These are phyloP conservation scores for Ypsolopha sequella DNA, from an alignment of 2,888 invertebrate species.

Conservation along the genomic window DNA sequence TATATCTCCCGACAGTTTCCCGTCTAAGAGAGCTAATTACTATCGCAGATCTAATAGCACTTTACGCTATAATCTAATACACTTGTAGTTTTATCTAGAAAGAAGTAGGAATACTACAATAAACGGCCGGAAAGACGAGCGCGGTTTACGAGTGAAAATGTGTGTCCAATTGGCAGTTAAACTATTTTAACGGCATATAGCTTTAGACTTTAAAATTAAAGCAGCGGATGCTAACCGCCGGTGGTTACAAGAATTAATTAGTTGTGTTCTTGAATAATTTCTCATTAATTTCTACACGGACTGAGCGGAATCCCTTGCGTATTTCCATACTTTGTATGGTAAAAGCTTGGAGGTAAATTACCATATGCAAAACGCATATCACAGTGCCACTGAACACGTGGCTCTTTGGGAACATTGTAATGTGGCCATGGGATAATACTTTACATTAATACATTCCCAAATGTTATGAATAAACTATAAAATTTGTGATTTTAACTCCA, in stretches of 20 bases:
- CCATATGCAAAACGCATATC: constrained; percentile 30
- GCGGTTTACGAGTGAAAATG: constrained; percentile 46
- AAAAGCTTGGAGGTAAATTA: constrained; percentile 29
- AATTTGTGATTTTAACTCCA: no score
- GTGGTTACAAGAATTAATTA: constrained; percentile 41
- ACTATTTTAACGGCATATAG: constrained; percentile 48
- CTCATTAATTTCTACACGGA: constrained; percentile 49
- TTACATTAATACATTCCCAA: no score
- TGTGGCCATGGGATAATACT: no score
- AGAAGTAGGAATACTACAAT: constrained; percentile 35
- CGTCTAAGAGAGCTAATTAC: background rate
- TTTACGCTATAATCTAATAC: background rate
- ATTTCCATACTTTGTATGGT: constrained; percentile 41
- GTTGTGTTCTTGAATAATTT: constrained; percentile 38
- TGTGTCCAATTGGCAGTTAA: constrained; percentile 48
- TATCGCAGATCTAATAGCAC: background rate
- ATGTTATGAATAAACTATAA: no score
- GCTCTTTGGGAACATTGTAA: background rate
- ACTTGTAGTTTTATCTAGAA: constrained; percentile 2
- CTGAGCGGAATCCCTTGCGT: constrained; percentile 26
- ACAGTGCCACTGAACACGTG: constrained; percentile 9
- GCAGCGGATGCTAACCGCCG: constrained; percentile 30
- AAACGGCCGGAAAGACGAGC: constrained; percentile 43
- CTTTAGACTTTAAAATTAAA: constrained; percentile 45
- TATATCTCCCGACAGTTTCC: no score